Evolutionary conservation across 2,797 vertebrate species (phyloP).

Genomic region (Enteromius argenteus): DNA sequence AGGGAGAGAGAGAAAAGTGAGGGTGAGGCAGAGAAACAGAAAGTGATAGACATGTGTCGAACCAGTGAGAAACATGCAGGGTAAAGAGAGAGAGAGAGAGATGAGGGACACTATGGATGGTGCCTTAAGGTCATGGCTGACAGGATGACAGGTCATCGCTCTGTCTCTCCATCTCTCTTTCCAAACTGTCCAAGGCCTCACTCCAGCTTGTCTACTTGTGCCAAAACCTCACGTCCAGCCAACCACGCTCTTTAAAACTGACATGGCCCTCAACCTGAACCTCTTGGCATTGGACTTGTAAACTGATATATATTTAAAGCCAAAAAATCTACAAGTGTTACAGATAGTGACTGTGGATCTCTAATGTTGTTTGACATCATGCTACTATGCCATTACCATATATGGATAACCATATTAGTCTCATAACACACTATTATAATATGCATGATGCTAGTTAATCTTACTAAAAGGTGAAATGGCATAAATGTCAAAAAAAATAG

Average conservation of each 20-base stretch:
- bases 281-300: constrained; percentile 3
- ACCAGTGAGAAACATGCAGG: constrained; percentile 30
- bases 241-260: constrained; percentile 9
- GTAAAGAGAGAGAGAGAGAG: constrained; percentile 11
- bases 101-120: constrained; percentile 49
- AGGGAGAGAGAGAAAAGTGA: constrained; percentile 71
- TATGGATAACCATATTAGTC: constrained; percentile 69
- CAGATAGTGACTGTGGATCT: constrained; percentile 38
- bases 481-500: not conserved
- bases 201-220: constrained; percentile 56
- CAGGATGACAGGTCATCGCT: constrained; percentile 88
- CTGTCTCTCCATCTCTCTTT: constrained; percentile 31
- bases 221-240: constrained; percentile 41
- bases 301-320: constrained; percentile 39
- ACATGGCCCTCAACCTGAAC: constrained; percentile 34
- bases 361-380: constrained; percentile 43
- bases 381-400: constrained; percentile 52
- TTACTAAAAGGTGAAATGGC: constrained; percentile 60
- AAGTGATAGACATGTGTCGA: constrained; percentile 43
- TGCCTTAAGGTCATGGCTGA: constrained; percentile 85
- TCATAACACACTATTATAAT: constrained; percentile 68
- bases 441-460: constrained; percentile 64
- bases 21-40: constrained; percentile 17
- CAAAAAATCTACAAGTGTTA: constrained; percentile 44
- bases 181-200: constrained; percentile 30